Evolutionary conservation across 1,140 invertebrate species (phyloP).

Genomic region (Ceratitis capitata): DNA sequence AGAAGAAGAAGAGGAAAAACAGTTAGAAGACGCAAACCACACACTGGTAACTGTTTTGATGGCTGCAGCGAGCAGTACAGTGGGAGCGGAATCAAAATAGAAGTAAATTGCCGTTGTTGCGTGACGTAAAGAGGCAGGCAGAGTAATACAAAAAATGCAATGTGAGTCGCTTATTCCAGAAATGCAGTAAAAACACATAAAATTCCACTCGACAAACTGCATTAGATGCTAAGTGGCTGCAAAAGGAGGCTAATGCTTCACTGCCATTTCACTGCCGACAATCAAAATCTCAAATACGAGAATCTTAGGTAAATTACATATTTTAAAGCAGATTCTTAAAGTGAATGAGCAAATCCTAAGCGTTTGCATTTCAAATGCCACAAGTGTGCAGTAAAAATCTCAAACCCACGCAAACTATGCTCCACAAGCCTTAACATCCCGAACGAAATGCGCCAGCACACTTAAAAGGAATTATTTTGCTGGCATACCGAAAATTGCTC

Average conservation of each 20-base stretch:
- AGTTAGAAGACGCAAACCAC: too few relatives aligned
- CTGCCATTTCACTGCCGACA: not conserved
- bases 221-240: not conserved
- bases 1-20: too few relatives aligned
- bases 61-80: too few relatives aligned
- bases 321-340: not conserved
- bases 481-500: constrained; percentile 10
- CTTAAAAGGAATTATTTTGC: not conserved
- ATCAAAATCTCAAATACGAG: not conserved
- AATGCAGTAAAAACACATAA: not conserved
- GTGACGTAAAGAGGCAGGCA: too few relatives aligned
- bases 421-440: not conserved
- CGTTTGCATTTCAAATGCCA: not conserved
- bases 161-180: not conserved
- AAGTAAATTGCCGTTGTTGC: too few relatives aligned
- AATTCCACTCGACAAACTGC: not conserved
- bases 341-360: not conserved
- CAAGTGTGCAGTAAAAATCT: not conserved
- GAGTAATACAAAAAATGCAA: not conserved
- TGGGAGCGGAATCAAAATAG: too few relatives aligned
- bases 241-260: too few relatives aligned
- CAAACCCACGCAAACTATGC: not conserved
- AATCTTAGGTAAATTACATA: not conserved
- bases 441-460: not conserved
- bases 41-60: too few relatives aligned